phyloP scores from a whole-genome alignment of 2,113 vertebrate species.

The Callospermophilus lateralis region DNA sequence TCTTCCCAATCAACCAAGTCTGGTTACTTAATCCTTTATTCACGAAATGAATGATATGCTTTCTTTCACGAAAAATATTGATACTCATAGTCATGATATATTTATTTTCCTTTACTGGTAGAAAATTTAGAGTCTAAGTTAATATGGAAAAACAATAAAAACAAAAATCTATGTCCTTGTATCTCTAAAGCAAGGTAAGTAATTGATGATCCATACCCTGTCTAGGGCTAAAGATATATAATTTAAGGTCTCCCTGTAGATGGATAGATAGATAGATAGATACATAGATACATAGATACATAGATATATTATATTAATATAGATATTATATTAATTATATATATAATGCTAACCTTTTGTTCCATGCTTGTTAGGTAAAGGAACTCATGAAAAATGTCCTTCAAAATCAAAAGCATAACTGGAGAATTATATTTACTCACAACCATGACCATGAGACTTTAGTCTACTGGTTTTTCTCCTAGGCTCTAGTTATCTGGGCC shows the following conservation, averaged over 20 bases:
- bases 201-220: neutral
- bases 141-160: slow-evolving; percentile 52
- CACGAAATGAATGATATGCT: neutral
- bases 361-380: neutral
- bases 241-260: no score
- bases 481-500: neutral
- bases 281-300: no score
- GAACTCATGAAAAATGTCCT: neutral
- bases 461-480: neutral
- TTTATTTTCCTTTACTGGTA: slow-evolving; percentile 46
- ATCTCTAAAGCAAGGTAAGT: neutral
- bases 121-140: slow-evolving; percentile 24
- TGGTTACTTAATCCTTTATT: neutral
- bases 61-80: neutral
- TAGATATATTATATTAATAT: no score
- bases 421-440: neutral
- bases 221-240: neutral
- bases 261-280: no score
- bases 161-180: neutral
- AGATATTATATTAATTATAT: no score
- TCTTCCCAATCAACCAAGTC: neutral
- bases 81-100: neutral
- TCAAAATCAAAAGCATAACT: slow-evolving; percentile 11
- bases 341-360: neutral
- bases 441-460: neutral